phyloP scores from a whole-genome alignment of 2,113 vertebrate genomes.

The Macquaria australasica region DNA sequence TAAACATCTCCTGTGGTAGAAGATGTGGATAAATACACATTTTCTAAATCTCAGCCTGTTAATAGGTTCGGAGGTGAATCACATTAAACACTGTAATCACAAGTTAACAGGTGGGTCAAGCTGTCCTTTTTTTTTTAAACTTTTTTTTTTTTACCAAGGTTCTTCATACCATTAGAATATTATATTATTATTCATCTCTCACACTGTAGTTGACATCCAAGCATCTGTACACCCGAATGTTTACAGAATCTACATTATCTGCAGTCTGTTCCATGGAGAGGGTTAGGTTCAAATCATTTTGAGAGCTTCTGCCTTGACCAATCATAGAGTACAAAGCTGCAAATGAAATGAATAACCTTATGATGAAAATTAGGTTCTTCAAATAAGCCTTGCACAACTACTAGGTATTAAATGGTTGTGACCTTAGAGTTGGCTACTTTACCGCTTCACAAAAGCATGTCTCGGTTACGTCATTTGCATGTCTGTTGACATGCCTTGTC shows the following conservation, averaged over 20 bases:
- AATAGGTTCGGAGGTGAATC: neutral
- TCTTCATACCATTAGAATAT: neutral
- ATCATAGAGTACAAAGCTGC: neutral
- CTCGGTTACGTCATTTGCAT: neutral
- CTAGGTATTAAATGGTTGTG: neutral
- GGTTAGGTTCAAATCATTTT: neutral
- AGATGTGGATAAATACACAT: neutral
- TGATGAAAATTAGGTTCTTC: neutral
- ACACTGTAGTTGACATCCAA: neutral
- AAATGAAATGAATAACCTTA: neutral
- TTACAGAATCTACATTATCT: constrained; percentile 4
- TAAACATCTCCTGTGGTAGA: neutral
- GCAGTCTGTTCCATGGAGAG: neutral
- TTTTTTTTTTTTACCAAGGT: neutral
- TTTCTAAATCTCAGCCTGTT: neutral
- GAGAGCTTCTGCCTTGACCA: neutral
- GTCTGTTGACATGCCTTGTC: neutral
- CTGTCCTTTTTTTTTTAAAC: neutral
- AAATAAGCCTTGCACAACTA: neutral
- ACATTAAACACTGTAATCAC: neutral
- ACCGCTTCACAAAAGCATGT: neutral
- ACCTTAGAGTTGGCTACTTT: neutral
- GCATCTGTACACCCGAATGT: neutral
- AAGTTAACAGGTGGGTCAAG: neutral
- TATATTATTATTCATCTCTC: neutral